These are phyloP conservation scores for Clarias gariepinus DNA, from an alignment of 2,113 vertebrate species.

Conservation along the genomic window DNA sequence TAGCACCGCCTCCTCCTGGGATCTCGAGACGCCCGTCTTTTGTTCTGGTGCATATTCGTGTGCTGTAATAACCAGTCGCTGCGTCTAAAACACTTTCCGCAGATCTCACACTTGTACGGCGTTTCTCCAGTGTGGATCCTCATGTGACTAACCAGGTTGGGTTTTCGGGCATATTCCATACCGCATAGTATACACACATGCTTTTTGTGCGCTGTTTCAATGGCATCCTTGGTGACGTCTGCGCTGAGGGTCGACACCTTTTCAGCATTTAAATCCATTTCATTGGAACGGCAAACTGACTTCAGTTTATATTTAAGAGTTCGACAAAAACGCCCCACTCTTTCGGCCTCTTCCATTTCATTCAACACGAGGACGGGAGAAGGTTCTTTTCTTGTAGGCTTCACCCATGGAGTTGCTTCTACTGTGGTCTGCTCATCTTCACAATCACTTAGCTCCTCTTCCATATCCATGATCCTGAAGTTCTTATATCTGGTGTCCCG, in stretches of 20 bases:
- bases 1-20: not conserved
- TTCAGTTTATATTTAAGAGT: no score
- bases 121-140: conserved; percentile 41
- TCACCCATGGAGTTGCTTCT: no score
- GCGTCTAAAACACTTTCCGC: conserved; percentile 17
- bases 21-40: not conserved
- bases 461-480: not conserved
- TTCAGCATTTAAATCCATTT: not conserved
- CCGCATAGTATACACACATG: conserved; percentile 29
- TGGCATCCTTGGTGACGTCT: no score
- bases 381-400: no score
- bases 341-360: no score
- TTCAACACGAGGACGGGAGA: no score
- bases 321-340: no score
- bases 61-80: conserved; percentile 31
- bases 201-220: not conserved
- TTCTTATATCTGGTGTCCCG: no score
- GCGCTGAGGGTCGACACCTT: not conserved
- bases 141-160: conserved; percentile 28
- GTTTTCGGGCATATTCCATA: not conserved
- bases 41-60: not conserved
- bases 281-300: no score
- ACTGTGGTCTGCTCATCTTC: no score
- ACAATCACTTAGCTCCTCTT: no score
- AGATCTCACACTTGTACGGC: conserved; percentile 19